Evolutionary conservation across 2,113 vertebrate genomes (phyloP).

Genomic region (Odontophorus gujanensis): DNA sequence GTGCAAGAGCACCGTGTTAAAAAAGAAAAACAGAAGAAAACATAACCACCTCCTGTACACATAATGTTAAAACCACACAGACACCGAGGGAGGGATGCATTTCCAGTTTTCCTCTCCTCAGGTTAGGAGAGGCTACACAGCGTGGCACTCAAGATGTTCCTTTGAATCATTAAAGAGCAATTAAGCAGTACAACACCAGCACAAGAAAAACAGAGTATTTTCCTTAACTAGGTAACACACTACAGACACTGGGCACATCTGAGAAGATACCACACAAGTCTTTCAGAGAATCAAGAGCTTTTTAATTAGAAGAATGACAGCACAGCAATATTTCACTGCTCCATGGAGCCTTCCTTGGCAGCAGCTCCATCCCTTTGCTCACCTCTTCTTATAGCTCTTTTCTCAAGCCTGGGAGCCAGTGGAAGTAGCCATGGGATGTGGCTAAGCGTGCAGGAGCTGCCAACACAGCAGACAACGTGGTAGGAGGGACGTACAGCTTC

Average conservation of each 20-base stretch:
- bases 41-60: neutral
- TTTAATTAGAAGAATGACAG: neutral
- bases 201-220: neutral
- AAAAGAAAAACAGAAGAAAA: neutral
- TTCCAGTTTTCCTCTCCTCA: neutral
- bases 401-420: conserved; percentile 57
- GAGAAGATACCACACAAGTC: neutral
- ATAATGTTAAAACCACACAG: neutral
- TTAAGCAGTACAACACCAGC: neutral
- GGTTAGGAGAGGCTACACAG: neutral
- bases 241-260: neutral
- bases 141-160: neutral
- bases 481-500: conserved; percentile 68
- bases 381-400: neutral
- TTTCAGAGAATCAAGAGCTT: neutral
- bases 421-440: conserved; percentile 50
- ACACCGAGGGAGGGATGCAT: neutral
- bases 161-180: conserved; percentile 11
- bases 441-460: conserved; percentile 69
- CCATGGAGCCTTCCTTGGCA: neutral
- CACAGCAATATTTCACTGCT: neutral
- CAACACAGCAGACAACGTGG: conserved; percentile 59
- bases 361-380: neutral
- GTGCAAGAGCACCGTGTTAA: neutral
- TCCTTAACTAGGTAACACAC: conserved; percentile 13